Conservation (phyloP, 1,140 invertebrate species). For the Zophobas morio region DNA sequence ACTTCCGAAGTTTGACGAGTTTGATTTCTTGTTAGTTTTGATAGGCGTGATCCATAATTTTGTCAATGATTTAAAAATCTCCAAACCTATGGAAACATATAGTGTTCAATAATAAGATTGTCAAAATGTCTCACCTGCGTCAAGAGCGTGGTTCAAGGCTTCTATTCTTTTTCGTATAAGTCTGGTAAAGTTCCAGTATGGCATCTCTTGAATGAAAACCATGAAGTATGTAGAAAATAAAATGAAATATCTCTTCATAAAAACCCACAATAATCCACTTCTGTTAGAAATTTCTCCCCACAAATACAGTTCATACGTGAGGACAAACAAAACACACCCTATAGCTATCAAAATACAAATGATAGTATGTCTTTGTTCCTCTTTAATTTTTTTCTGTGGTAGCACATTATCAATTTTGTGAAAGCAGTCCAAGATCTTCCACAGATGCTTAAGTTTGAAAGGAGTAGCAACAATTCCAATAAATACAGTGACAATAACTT, state of each 20-base stretch:
- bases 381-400: neutral
- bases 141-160: slow-evolving; percentile 35
- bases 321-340: slow-evolving; percentile 17
- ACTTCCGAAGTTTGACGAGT: slow-evolving; percentile 14
- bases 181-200: slow-evolving; percentile 51
- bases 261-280: slow-evolving; percentile 25
- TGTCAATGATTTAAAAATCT: slow-evolving; percentile 8
- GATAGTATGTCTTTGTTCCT: slow-evolving; percentile 34
- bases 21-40: slow-evolving; percentile 20
- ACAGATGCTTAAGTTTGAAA: slow-evolving; percentile 8
- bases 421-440: slow-evolving; percentile 6
- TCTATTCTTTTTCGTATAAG: slow-evolving; percentile 50
- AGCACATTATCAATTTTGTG: slow-evolving; percentile 21
- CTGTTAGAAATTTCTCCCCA: slow-evolving; percentile 46
- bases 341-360: slow-evolving; percentile 27
- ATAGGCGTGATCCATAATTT: slow-evolving; percentile 26
- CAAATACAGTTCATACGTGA: slow-evolving; percentile 50
- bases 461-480: slow-evolving; percentile 8
- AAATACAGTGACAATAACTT: slow-evolving; percentile 14
- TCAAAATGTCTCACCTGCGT: neutral
- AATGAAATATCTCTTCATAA: slow-evolving; percentile 36
- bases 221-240: slow-evolving; percentile 52
- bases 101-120: too few species aligned
- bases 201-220: slow-evolving; percentile 51
- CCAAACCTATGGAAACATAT: neutral